These are phyloP conservation scores for Porites lutea DNA, from an alignment of 64 coral and sea anemone genomes.

Conservation along the genomic window DNA sequence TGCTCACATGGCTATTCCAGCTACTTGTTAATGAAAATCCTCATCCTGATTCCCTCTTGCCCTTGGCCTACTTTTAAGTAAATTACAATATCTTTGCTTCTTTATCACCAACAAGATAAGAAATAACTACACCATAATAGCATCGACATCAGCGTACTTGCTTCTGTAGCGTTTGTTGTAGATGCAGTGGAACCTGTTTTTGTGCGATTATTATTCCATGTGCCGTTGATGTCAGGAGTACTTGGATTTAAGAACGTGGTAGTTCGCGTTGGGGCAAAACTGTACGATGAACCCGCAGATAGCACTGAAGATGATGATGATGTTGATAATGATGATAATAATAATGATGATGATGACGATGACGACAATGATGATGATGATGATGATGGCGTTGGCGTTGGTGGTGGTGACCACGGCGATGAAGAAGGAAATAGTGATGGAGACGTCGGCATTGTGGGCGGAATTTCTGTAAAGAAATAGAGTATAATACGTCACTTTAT, in stretches of 20 bases:
- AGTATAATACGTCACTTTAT: too few relatives aligned
- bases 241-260: not conserved
- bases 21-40: too few relatives aligned
- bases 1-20: too few relatives aligned
- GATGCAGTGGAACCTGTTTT: not conserved
- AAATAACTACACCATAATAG: not conserved
- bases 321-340: not conserved
- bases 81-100: too few relatives aligned
- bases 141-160: not conserved
- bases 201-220: not conserved
- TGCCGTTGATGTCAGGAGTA: not conserved
- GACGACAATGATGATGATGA: not conserved
- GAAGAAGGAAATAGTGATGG: too few relatives aligned
- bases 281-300: not conserved
- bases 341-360: not conserved
- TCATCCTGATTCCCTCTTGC: too few relatives aligned
- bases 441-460: too few relatives aligned
- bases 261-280: not conserved
- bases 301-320: not conserved
- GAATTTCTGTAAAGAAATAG: too few relatives aligned
- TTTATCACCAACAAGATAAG: not conserved
- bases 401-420: not conserved
- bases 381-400: not conserved
- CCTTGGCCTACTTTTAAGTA: too few relatives aligned
- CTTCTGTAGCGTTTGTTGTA: not conserved